Conservation (phyloP, 2,797 vertebrate genomes). For the Pseudochirops cupreus region DNA sequence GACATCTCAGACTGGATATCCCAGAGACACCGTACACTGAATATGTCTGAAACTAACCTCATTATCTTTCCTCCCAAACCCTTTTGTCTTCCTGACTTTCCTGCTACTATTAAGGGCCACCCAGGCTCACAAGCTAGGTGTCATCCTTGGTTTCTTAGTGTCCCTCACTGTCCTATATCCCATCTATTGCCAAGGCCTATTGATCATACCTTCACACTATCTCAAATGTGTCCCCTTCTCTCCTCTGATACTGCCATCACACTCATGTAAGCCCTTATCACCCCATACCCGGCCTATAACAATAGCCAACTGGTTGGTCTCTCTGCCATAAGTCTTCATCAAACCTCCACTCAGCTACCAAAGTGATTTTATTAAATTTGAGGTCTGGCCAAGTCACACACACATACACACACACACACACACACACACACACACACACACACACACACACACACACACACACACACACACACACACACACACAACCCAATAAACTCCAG, state of each 20-base stretch:
- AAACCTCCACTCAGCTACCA: not conserved
- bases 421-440: too few species aligned
- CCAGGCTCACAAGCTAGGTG: not conserved
- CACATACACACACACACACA: not conserved
- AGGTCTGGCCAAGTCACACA: not conserved
- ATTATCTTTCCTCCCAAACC: not conserved
- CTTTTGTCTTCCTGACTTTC: not conserved
- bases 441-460: not conserved
- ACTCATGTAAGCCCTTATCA: not conserved
- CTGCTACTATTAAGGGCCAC: not conserved
- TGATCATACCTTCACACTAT: not conserved
- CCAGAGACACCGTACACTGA: not conserved
- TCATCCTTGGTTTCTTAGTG: not conserved
- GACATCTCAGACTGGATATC: not conserved
- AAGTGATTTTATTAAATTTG: not conserved
- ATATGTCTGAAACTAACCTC: not conserved
- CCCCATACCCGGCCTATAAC: not conserved
- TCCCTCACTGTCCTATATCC: not conserved
- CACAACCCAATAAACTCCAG: not conserved
- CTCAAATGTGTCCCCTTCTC: not conserved
- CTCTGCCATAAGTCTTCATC: not conserved
- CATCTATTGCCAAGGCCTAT: not conserved
- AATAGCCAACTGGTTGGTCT: not conserved
- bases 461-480: not conserved
- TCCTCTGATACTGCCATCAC: not conserved